phyloP scores from a whole-genome alignment of 2,113 vertebrate species.

The Toxostoma redivivum region DNA sequence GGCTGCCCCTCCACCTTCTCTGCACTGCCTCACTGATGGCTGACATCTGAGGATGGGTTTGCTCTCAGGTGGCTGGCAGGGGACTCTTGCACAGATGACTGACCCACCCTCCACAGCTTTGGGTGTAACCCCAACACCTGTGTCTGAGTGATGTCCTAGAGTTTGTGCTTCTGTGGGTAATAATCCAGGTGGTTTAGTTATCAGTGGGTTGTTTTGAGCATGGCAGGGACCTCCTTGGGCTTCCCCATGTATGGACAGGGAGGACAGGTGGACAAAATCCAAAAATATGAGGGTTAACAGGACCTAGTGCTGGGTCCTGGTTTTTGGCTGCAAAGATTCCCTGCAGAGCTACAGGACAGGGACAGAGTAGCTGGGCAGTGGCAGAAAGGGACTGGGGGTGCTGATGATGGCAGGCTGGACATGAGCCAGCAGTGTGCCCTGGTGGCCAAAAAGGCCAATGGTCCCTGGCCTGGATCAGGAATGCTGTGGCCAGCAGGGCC shows the following conservation, averaged over 20 bases:
- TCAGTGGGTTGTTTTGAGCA: background rate
- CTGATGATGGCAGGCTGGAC: background rate
- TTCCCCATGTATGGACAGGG: background rate
- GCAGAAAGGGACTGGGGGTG: no score
- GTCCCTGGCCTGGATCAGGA: background rate
- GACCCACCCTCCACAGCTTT: background rate
- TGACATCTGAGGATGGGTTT: background rate
- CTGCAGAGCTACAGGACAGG: background rate
- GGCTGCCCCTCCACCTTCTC: background rate
- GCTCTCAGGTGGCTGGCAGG: background rate
- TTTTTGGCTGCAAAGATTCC: accelerated
- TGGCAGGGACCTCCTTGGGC: background rate
- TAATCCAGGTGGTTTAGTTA: no score
- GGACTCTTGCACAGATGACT: background rate
- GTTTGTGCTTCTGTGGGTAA: background rate
- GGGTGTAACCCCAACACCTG: accelerated
- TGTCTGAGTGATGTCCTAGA: background rate
- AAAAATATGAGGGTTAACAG: background rate
- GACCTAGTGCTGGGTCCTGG: background rate
- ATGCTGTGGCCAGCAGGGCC: background rate
- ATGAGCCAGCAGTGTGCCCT: background rate
- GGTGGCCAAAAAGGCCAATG: no score
- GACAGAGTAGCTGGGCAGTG: no score
- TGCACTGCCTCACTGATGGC: background rate
- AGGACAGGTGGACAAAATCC: background rate